Evolutionary conservation across 2,113 vertebrate genomes (phyloP).

Genomic region (Potamarius usumacintae): DNA sequence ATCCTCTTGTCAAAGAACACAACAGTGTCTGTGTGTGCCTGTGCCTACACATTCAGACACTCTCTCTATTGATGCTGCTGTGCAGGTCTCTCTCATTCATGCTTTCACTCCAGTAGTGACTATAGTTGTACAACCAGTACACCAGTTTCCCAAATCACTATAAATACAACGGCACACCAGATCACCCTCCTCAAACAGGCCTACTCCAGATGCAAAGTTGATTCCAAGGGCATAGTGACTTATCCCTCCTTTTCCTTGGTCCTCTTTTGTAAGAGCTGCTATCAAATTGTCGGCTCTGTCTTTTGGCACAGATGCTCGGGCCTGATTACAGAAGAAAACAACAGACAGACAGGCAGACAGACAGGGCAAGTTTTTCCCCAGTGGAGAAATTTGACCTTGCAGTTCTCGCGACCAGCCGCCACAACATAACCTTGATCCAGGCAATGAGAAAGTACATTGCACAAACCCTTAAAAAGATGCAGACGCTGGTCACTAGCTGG

Average conservation of each 20-base stretch:
- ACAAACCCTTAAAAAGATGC: not conserved
- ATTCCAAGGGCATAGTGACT: not conserved
- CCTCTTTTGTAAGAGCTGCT: not conserved
- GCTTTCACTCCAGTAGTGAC: conserved; percentile 54
- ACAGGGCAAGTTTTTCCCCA: conserved; percentile 5
- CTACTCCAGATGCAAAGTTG: not conserved
- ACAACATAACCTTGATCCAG: conserved; percentile 24
- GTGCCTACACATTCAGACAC: conserved; percentile 24
- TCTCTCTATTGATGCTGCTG: not conserved
- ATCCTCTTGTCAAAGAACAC: conserved; percentile 23
- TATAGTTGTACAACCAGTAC: conserved; percentile 7
- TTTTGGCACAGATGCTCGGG: not conserved
- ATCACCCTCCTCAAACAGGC: not conserved
- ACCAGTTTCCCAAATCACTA: conserved; percentile 23
- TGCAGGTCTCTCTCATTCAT: conserved; percentile 43
- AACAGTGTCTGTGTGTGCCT: conserved; percentile 2
- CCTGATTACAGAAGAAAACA: not conserved
- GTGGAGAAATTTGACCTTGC: conserved; percentile 21
- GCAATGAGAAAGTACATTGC: not conserved
- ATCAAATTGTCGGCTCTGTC: not conserved
- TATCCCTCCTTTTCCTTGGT: not conserved
- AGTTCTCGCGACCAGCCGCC: conserved; percentile 21
- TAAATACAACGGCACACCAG: conserved; percentile 2
- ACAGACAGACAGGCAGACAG: conserved; percentile 10
- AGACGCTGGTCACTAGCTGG: not conserved